phyloP scores from a whole-genome alignment of 2,797 vertebrate genomes.

The Ataeniobius toweri region DNA sequence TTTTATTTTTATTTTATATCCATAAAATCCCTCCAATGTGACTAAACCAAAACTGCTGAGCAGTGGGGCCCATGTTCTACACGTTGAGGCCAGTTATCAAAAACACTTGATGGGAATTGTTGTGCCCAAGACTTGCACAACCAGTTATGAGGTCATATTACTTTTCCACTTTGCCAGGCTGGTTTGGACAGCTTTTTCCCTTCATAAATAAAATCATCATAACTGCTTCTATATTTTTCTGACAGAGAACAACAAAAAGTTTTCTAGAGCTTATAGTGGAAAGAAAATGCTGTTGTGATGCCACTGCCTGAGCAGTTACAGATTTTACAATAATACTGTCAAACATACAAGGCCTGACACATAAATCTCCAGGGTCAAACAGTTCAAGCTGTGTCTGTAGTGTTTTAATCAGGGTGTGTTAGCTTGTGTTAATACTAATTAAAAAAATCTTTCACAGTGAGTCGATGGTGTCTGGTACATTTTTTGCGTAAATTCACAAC shows the following conservation, averaged over 20 bases:
- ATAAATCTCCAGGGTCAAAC: constrained; percentile 27
- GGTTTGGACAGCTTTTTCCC: neutral
- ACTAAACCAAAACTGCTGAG: no score
- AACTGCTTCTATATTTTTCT: neutral
- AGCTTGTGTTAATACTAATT: constrained; percentile 1
- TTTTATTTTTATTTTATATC: no score
- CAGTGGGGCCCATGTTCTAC: neutral
- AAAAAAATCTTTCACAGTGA: neutral
- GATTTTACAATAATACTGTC: constrained; percentile 10
- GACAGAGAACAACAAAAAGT: neutral
- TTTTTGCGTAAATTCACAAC: neutral
- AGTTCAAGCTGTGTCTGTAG: constrained; percentile 14
- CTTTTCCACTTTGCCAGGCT: neutral
- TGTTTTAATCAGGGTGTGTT: constrained; percentile 16
- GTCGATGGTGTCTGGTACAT: neutral
- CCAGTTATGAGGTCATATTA: neutral
- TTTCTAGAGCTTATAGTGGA: constrained; percentile 18
- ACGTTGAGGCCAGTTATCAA: neutral
- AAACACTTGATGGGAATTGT: neutral
- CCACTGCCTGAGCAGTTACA: constrained; percentile 14
- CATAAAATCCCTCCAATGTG: neutral
- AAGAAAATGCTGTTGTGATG: constrained; percentile 28
- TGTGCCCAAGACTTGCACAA: neutral
- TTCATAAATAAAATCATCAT: neutral
- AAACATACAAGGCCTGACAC: constrained; percentile 19